Percentiles rank a stretch among this genome's conserved stretches.
Conservation (phyloP, 2,888 invertebrate species). For the Phorcus lineatus region DNA sequence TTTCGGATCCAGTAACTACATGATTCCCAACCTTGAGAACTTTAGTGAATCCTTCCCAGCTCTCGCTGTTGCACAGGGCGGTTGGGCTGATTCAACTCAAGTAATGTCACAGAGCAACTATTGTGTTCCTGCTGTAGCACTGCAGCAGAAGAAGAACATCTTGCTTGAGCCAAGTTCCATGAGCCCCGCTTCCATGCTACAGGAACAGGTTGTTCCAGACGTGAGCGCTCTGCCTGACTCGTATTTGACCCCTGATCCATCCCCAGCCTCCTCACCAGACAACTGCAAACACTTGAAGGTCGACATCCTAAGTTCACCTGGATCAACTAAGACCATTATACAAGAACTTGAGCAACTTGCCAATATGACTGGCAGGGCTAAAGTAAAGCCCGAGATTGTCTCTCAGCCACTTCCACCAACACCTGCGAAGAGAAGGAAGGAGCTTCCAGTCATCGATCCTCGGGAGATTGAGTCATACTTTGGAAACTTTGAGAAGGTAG, state of each 20-base stretch:
- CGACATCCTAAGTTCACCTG: background rate
- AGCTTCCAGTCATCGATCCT: slow-evolving; percentile 47
- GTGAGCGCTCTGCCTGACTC: slow-evolving; percentile 58
- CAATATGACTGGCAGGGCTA: background rate
- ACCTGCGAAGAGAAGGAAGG: slow-evolving; percentile 26
- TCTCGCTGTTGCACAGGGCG: slow-evolving; percentile 8
- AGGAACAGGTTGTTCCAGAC: slow-evolving; percentile 64
- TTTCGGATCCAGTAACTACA: slow-evolving; percentile 21
- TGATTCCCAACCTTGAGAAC: slow-evolving; percentile 31
- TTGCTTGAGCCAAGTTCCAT: slow-evolving; percentile 25
- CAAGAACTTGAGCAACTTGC: slow-evolving; percentile 56
- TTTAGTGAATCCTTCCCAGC: slow-evolving; percentile 14
- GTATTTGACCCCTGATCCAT: slow-evolving; percentile 68
- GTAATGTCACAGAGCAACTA: slow-evolving; percentile 48
- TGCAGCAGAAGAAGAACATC: slow-evolving; percentile 39
- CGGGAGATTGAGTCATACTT: slow-evolving; percentile 48
- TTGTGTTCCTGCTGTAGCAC: slow-evolving; percentile 35
- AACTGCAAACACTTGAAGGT: slow-evolving; percentile 3
- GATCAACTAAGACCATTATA: slow-evolving; percentile 31
- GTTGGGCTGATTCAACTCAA: slow-evolving; percentile 36
- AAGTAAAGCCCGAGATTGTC: slow-evolving; percentile 23
- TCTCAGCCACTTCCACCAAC: background rate
- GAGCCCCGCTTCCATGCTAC: slow-evolving; percentile 39
- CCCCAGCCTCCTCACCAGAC: slow-evolving; percentile 64
- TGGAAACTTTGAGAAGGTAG: slow-evolving; percentile 29